Evolutionary conservation across 2,888 invertebrate species (phyloP).

Genomic region (Pachliopta kotzebuea): DNA sequence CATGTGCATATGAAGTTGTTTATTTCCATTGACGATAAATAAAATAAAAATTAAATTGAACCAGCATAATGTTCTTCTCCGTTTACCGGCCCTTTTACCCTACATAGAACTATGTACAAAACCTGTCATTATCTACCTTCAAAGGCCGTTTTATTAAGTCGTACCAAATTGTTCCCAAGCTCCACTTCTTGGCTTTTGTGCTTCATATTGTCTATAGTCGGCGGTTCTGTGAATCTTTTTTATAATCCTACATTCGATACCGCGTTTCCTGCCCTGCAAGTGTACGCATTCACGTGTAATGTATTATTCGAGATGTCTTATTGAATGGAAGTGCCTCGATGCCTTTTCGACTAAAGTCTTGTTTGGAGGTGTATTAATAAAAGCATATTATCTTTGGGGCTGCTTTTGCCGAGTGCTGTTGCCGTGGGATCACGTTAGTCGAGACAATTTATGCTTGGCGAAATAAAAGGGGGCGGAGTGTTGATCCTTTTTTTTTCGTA

Average conservation of each 20-base stretch:
- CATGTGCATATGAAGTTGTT: too few relatives aligned
- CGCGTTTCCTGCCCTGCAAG: constrained; percentile 75
- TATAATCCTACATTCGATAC: constrained; percentile 67
- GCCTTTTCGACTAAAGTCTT: constrained; percentile 73
- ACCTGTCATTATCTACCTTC: constrained; percentile 45
- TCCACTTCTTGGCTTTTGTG: constrained; percentile 51
- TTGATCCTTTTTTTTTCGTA: background rate
- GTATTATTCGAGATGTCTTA: constrained; percentile 55
- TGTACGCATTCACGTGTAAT: constrained; percentile 57
- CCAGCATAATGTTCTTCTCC: background rate
- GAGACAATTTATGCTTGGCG: constrained; percentile 10
- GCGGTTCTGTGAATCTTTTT: constrained; percentile 51
- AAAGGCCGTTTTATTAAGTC: constrained; percentile 39
- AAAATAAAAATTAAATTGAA: background rate
- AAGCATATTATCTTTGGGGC: constrained; percentile 58
- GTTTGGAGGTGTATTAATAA: constrained; percentile 64
- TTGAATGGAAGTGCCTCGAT: constrained; percentile 69
- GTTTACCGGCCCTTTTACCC: constrained; percentile 6
- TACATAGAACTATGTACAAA: constrained; percentile 22
- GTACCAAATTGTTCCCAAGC: constrained; percentile 48
- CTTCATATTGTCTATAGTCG: constrained; percentile 51
- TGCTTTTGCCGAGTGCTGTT: constrained; percentile 45
- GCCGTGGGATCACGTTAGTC: constrained; percentile 54
- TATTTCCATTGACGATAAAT: background rate
- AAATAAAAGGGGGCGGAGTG: constrained; percentile 12